Evolutionary conservation across 2,113 vertebrate species (phyloP).

Genomic region (Phylloscopus whistleri): DNA sequence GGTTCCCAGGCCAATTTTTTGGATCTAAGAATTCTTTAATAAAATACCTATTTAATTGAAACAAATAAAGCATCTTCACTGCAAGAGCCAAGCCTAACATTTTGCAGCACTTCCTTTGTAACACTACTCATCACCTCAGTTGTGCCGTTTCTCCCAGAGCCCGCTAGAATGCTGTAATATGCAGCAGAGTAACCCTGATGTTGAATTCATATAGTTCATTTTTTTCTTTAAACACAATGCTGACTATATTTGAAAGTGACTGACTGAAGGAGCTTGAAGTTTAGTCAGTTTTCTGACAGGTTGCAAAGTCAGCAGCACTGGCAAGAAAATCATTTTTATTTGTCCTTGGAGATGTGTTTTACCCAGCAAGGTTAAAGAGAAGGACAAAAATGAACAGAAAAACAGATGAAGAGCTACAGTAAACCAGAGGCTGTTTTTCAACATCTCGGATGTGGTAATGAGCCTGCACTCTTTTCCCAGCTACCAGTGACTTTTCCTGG

Average conservation of each 20-base stretch:
- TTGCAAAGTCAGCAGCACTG: constrained; percentile 66
- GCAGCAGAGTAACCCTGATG: not conserved
- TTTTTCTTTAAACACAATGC: not conserved
- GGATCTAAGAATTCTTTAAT: not conserved
- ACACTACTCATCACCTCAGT: not conserved
- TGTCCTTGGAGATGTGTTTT: constrained; percentile 69
- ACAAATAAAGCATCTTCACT: constrained; percentile 7
- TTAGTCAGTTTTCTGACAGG: constrained; percentile 61
- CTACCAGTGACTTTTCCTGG: not conserved
- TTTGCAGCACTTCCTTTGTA: not conserved
- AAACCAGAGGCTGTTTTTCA: constrained; percentile 3
- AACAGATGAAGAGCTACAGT: constrained; percentile 46
- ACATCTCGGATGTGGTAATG: not conserved
- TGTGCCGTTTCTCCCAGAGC: not conserved
- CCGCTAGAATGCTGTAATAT: not conserved
- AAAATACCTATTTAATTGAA: not conserved
- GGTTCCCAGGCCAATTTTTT: not conserved
- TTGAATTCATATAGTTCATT: not conserved
- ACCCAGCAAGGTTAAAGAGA: constrained; percentile 67
- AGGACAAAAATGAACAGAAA: constrained; percentile 61
- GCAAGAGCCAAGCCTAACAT: not conserved
- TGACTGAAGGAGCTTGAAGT: constrained; percentile 47
- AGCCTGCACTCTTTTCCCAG: not conserved
- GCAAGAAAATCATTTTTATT: constrained; percentile 65
- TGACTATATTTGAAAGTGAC: constrained; percentile 59